Percentiles rank a stretch among this genome's conserved stretches.
Conservation (phyloP, 2,797 vertebrate genomes). For the Leuciscus waleckii region DNA sequence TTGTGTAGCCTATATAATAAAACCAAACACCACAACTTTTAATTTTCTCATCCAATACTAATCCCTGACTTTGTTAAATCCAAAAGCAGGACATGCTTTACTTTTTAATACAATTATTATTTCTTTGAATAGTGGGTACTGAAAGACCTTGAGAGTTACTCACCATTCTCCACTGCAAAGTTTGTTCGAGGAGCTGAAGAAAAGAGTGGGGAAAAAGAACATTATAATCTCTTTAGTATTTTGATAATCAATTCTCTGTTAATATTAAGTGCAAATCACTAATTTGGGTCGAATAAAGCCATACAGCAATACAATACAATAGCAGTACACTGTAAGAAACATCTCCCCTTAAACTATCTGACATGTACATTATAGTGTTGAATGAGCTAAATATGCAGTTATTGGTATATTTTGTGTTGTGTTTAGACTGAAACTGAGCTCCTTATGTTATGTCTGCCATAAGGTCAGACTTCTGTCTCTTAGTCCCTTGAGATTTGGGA, state of each 20-base stretch:
- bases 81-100: background rate
- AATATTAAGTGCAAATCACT: background rate
- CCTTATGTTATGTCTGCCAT: background rate
- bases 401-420: background rate
- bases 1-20: background rate
- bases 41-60: background rate
- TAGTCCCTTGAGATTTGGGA: background rate
- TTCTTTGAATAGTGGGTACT: background rate
- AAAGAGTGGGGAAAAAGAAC: background rate
- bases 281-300: background rate
- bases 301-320: background rate
- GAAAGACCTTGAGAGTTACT: constrained; percentile 64
- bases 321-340: background rate
- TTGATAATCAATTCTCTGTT: background rate
- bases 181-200: constrained; percentile 86
- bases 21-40: background rate
- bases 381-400: background rate
- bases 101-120: background rate
- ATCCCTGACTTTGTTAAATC: background rate
- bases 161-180: constrained; percentile 90
- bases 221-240: background rate
- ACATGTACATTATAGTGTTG: background rate
- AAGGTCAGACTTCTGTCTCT: background rate
- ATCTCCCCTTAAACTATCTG: background rate
- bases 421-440: background rate